Base-by-base conservation (phyloP, 2,113 vertebrate genomes). In the Hippoglossus stenolepis region DNA sequence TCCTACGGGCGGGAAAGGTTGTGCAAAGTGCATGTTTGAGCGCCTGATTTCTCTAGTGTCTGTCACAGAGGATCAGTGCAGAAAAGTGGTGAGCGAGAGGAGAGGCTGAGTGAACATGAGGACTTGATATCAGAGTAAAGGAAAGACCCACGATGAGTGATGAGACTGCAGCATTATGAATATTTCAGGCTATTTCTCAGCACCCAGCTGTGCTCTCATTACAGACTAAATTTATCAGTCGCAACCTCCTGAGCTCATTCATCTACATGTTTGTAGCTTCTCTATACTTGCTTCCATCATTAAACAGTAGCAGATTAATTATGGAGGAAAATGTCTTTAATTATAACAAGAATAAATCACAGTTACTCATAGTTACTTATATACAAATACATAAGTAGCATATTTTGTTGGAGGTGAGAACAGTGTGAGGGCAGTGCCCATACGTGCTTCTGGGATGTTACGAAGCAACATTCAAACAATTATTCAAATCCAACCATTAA, bases 141-240 rank as follows among this genome's bases (percentile, higher is more conserved):
- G 43, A 79, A 75, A 54, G 77, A 78, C 73, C 65, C 12, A 12
- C 67, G 62, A 82, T 71, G 69, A 63, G 35, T 70, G 74, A 77
- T 4, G 61, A 65, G 65, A 73, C 74, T 84, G 86, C 87, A 83
- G 83, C 45, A 71, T 79, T 78, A 84, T 90, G 54, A 82, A 90
- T 88, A 87, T 88, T 90, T 88, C 28, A 91, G 40, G 23, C 4
- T 45, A 35, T 73, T 75, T 70, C 70, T 70, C 65, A 81, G 58
- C 45, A 64, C 47, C 63, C 7, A 62, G 45, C 59, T 24, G 53
- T 15, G 21, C 61, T 53, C 47, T 70, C 45, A 72, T 60, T 65
- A 73, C 5, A 65, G 15, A 51, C 35, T 11, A 28, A 11, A 38
- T 70, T 60, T 24, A 59, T 26, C 43, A 13, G 21, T 49, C 57